These are phyloP conservation scores for Phoxinus dragarum DNA, from an alignment of 2,797 vertebrate species.

Conservation along the genomic window DNA sequence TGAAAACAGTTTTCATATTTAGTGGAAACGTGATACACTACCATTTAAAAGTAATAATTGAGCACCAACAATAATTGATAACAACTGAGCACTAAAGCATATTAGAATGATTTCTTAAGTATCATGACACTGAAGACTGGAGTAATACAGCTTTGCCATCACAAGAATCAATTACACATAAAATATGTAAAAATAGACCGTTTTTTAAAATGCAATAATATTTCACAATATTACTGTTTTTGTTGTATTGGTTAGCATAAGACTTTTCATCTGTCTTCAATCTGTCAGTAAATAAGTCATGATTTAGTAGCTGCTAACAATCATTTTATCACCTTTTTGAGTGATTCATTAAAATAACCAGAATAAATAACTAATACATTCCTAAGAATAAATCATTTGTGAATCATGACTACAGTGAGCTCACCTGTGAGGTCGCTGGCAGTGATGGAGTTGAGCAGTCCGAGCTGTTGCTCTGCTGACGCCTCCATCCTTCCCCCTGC, in stretches of 20 bases:
- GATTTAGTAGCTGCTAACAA: neutral
- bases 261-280: neutral
- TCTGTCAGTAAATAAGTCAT: neutral
- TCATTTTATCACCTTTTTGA: neutral
- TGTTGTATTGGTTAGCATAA: neutral
- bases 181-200: too few relatives aligned
- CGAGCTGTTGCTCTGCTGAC: constrained; percentile 90
- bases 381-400: neutral
- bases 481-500: constrained; percentile 85
- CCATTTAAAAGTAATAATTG: neutral
- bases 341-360: neutral
- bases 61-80: neutral
- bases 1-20: neutral
- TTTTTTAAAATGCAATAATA: neutral
- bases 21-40: too few relatives aligned
- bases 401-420: neutral
- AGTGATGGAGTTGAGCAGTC: constrained; percentile 94
- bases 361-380: neutral
- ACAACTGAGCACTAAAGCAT: neutral
- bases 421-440: constrained; percentile 95
- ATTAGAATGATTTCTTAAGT: neutral
- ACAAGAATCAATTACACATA: too few relatives aligned
- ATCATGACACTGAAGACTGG: neutral
- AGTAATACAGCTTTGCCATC: too few relatives aligned
- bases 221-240: neutral